Evolutionary conservation across 2,797 vertebrate species (phyloP), one percentile per base, ranked within the genome.

Genomic region (Lophotriccus pileatus): DNA sequence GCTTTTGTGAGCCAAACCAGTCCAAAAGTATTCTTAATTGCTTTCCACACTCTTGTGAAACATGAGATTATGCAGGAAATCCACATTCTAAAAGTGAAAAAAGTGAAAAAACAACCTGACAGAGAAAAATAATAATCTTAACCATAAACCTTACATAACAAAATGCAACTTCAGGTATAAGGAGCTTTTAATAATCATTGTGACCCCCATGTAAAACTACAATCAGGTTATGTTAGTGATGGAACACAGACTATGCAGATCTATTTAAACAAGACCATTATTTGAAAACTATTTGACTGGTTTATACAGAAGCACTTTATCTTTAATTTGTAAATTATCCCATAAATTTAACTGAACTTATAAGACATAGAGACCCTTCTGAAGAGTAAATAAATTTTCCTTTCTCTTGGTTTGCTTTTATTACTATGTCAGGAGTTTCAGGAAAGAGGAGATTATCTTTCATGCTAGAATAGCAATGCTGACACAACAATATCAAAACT

Each of bases 11-110:
- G 70, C 49, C 83, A 94, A 95, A 84, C 77, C 68, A 22, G 89
- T 90, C 84, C 91, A 91, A 96, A 96, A 96, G 49, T 73, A 80
- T 90, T 84, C 90, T 91, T 96, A 95, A 96, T 93, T 95, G 89
- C 87, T 96, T 93, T 94, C 90, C 84, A 92, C 44, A 39, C 74
- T 91, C 87, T 89, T 84, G 76, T 95, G 95, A 95, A 97, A 95
- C 84, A 73, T 79, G 79, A 96, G 93, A 94, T 92, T 93, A 95
- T 90, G 50, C 68, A 82, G 72, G 12, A 84, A 94, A 95, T 70
- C 56, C 69, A 91, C 76, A 56, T 63, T 70, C 67, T 74, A 86
- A 81, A 93, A 55, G 37, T 58, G 70, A 88, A 96, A 60, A 85
- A 87, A 83, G 60, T 74, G 41, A 60, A 86, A 94, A 87, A 93